A percentile compares a stretch with the other conserved stretches of the same genome.
phyloP scores from a whole-genome alignment of 2,113 vertebrate species.

The Xiphophorus hellerii region DNA sequence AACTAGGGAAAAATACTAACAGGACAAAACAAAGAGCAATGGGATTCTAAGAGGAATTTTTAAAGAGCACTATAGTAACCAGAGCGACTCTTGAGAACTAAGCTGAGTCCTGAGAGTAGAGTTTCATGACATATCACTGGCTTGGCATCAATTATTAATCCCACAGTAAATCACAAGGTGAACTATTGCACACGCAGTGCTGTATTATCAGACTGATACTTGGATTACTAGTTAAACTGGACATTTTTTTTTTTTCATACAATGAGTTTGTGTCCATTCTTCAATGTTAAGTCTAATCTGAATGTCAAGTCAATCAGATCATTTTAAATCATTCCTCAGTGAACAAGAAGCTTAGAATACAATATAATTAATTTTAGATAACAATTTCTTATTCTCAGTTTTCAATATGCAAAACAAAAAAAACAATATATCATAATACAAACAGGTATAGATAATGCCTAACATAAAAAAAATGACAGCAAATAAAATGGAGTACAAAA shows the following conservation, averaged over 20 bases:
- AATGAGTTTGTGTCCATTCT: conserved; percentile 26
- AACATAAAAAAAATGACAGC: not conserved
- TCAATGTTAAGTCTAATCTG: not conserved
- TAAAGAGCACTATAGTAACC: conserved; percentile 51
- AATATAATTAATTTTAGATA: not conserved
- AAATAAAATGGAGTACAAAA: not conserved
- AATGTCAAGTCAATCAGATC: too few relatives aligned
- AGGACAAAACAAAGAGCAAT: conserved; percentile 1
- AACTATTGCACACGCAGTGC: conserved; percentile 45
- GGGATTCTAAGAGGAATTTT: conserved; percentile 7
- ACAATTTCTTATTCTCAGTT: not conserved
- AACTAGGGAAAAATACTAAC: not conserved
- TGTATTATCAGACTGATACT: conserved; percentile 37
- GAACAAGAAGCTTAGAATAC: not conserved
- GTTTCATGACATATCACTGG: conserved; percentile 70
- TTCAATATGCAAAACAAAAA: not conserved
- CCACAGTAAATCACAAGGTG: conserved; percentile 46
- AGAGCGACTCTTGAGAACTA: conserved; percentile 65
- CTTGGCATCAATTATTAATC: conserved; percentile 80
- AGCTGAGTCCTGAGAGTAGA: conserved; percentile 68
- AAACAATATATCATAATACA: not conserved
- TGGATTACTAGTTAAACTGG: conserved; percentile 51
- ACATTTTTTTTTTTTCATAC: too few relatives aligned
- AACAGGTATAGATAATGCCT: not conserved
- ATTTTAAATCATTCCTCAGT: not conserved